A percentile compares a stretch with the other conserved stretches of the same genome.
phyloP scores from a whole-genome alignment of 92 coral and sea anemone genomes.

The Parazoanthus swiftii region DNA sequence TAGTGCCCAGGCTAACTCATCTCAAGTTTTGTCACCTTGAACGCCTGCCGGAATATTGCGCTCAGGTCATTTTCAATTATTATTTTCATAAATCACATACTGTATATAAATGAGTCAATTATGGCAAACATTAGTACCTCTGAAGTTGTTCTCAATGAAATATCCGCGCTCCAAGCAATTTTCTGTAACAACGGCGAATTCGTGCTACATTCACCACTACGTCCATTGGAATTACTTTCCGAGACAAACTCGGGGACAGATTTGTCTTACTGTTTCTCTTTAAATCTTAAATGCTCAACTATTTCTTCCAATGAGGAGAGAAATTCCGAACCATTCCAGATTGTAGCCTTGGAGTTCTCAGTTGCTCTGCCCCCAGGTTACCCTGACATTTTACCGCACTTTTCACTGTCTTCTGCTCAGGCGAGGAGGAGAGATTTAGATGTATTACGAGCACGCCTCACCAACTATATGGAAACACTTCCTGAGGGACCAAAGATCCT shows the following conservation, averaged over 20 bases:
- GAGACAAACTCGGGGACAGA: conserved; percentile 32
- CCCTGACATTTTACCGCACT: conserved; percentile 65
- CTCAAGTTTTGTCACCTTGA: neutral
- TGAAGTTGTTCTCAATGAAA: conserved; percentile 62
- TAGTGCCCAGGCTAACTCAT: conserved; percentile 14
- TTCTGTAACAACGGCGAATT: conserved; percentile 88
- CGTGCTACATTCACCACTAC: conserved; percentile 34
- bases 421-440: conserved; percentile 57
- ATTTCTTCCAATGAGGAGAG: conserved; percentile 4
- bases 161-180: conserved; percentile 80
- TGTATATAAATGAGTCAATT: neutral
- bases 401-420: conserved; percentile 78
- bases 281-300: conserved; percentile 42
- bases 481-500: conserved; percentile 67
- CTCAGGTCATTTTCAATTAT: too few species aligned
- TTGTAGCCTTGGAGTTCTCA: conserved; percentile 54
- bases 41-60: neutral
- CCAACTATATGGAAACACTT: conserved; percentile 43
- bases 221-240: neutral
- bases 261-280: conserved; percentile 15
- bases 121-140: neutral
- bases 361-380: conserved; percentile 53
- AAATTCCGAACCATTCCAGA: conserved; percentile 23
- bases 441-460: conserved; percentile 48
- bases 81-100: neutral